These are phyloP conservation scores for Elachura formosa DNA, from an alignment of 2,113 vertebrate species.

Conservation along the genomic window DNA sequence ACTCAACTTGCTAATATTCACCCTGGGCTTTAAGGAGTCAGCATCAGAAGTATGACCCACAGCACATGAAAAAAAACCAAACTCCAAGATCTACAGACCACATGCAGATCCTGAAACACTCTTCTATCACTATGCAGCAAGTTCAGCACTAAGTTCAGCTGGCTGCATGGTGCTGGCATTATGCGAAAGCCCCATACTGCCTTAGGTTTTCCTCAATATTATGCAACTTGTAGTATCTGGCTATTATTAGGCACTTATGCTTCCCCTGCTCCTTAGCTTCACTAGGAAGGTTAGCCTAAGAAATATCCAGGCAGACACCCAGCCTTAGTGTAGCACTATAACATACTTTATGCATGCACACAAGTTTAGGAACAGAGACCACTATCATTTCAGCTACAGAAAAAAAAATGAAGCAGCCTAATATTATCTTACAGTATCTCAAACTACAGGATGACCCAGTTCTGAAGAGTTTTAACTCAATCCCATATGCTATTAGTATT, in stretches of 20 bases:
- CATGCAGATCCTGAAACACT: background rate
- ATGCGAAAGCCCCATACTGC: background rate
- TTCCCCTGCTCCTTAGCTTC: background rate
- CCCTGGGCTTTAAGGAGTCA: background rate
- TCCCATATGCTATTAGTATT: background rate
- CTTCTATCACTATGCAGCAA: rapidly evolving
- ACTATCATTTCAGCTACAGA: background rate
- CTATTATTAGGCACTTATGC: background rate
- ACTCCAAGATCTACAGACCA: background rate
- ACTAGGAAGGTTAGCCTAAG: background rate
- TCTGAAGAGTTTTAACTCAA: background rate
- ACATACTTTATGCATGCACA: rapidly evolving
- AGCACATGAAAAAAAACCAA: background rate
- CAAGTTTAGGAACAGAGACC: background rate
- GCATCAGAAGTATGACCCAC: background rate
- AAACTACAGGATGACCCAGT: background rate
- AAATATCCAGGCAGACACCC: background rate
- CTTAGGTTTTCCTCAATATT: background rate
- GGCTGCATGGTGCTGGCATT: background rate
- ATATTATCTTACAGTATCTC: background rate
- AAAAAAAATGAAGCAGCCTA: background rate
- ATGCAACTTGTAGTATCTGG: background rate
- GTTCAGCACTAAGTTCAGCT: background rate
- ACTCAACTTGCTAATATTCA: background rate
- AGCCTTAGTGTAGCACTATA: rapidly evolving